Base-by-base conservation (phyloP, 2,888 invertebrate species). In the Drosophila trichaetosa region DNA sequence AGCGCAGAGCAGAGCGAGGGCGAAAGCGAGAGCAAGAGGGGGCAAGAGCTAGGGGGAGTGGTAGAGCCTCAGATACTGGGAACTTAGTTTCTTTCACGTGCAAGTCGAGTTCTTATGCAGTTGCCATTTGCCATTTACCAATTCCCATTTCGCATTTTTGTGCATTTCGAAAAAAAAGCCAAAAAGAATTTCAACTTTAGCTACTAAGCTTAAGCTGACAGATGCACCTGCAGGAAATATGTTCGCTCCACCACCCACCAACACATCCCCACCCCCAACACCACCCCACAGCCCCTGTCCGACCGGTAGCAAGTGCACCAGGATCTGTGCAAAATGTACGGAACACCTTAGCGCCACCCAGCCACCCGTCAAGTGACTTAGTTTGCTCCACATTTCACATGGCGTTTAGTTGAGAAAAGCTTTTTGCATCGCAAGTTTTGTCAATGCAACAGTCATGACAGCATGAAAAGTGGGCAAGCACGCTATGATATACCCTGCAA, bases 341-440 rank as follows among this genome's bases (percentile, higher is more conserved):
- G 29, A 18, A 29, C 63, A 36, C 21, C 46, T 31, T 27, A 11
- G 24, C 53, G 10, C 42, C 36, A 24, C 27, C 29, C 54, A 8
- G 5, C 46, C 21, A 24, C 4, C 27, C 48, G 49, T 69, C 69
- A 56, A 60, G 69, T 54, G 69, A 70, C 58, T 59, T 53, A 58
- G 73, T 53, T 66, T 66, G 56, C 48, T 46, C 64, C 54, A 60
- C 56, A 73, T 61, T 73, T 46, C 61, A 31, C 42, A 42, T 48
- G 40, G 56, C 73, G 73, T 73, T 73, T 61, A 66, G 73, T 53
- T 60, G 67, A 58, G 49, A 58, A 59, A 73, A 73, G 58, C 62
- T 59, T 63, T 63, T 71, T 59, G 64, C 58, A 62, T 48, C 24
- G 70, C 69, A 42, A 61, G 27, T 51, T 70, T 42, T 70, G 62